Evolutionary conservation across 2,888 invertebrate species (phyloP), one percentile per base, ranked within the genome.

Genomic region (Cheiracanthium punctorium): DNA sequence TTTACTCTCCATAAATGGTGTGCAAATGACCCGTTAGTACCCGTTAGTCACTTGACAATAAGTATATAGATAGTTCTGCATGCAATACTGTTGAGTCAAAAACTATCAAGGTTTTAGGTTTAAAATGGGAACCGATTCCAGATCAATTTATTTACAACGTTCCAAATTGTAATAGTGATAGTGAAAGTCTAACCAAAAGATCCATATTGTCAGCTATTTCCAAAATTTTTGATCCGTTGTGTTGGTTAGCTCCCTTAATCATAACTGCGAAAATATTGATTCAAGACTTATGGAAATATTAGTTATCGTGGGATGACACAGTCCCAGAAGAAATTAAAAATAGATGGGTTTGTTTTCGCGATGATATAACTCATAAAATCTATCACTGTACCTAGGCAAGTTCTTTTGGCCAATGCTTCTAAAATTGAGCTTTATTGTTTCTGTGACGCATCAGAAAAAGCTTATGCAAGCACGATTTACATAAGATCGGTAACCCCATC

Each of bases 1-100:
- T 77, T 77, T 30, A 17, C 37, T 14, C 10, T 77, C 17, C 67
- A 30, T 1, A 77, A 77, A 24, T 77, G 77, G 75, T 32, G 30
- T 20, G 29, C 70, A 14, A 77, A 67, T 0, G 20, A 76, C 4
- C 29, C 48, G 2, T 24, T 29, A 24, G 8, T 30, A 20, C 28
- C n/a, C 0, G 20, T 8, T 8, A 58, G 8, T 10, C 37, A n/a
- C n/a, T 14, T 8, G n/a, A n/a, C 12, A 24, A 5, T 0, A 24
- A 0, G 1, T 0, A n/a, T 8, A 24, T 1, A n/a, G 10, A n/a
- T 1, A 24, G 1, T 24, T 1, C 8, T 0, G 1, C 14, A n/a
- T 58, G 20, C 0, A n/a, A 24, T 20, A 14, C 58, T 0, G 1
- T 24, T 48, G 48, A 4, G 1, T 48, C 5, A 17, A 58, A 58